Evolutionary conservation across 2,888 invertebrate genomes (phyloP).

Genomic region (Epicampocera succincta): DNA sequence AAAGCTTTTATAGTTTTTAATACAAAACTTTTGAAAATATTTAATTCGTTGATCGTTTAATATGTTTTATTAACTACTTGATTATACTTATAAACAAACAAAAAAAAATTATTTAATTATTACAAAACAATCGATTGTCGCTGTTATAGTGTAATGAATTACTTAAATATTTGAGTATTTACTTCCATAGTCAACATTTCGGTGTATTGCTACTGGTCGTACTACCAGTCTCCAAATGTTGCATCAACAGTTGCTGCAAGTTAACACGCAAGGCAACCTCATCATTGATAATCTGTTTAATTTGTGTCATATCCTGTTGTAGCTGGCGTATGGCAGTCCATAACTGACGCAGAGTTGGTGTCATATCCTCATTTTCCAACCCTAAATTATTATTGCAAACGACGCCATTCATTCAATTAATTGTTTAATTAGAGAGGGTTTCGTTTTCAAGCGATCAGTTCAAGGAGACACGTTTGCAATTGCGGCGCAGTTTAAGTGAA

Average conservation of each 20-base stretch:
- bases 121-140: slow-evolving; percentile 46
- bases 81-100: neutral
- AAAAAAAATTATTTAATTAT: neutral
- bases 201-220: slow-evolving; percentile 74
- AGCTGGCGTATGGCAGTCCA: slow-evolving; percentile 81
- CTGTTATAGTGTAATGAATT: slow-evolving; percentile 18
- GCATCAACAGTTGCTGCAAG: slow-evolving; percentile 81
- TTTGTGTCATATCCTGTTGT: slow-evolving; percentile 81
- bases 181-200: slow-evolving; percentile 77
- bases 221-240: slow-evolving; percentile 80
- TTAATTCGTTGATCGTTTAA: slow-evolving; percentile 56
- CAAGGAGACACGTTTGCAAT: neutral
- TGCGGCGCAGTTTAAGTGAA: neutral
- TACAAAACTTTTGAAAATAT: too few relatives aligned
- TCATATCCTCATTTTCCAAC: slow-evolving; percentile 82
- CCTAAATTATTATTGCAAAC: slow-evolving; percentile 72
- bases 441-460: slow-evolving; percentile 8
- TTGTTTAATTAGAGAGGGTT: slow-evolving; percentile 47
- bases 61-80: slow-evolving; percentile 1
- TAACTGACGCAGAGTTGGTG: slow-evolving; percentile 81
- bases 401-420: slow-evolving; percentile 31
- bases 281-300: slow-evolving; percentile 81
- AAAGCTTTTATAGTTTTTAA: too few relatives aligned
- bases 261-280: slow-evolving; percentile 80
- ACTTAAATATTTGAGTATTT: slow-evolving; percentile 4